Conservation (phyloP, 2,888 invertebrate species). For the Cephus runcator region DNA sequence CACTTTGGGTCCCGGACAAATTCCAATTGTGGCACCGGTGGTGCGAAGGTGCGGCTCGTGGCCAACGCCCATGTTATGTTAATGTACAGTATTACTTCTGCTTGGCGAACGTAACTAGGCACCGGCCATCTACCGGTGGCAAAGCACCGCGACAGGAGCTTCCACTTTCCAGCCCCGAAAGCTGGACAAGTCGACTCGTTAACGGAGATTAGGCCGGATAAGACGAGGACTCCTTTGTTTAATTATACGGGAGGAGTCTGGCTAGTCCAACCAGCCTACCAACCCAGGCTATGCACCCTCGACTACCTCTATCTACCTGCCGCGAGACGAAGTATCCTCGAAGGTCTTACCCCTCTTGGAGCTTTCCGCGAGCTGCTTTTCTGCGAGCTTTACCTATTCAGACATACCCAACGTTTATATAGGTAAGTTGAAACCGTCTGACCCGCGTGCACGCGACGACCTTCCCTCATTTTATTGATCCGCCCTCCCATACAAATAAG, state of each 20-base stretch:
- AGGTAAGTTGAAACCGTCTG: slow-evolving; percentile 49
- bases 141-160: slow-evolving; percentile 13
- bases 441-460: slow-evolving; percentile 58
- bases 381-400: not conserved
- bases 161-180: slow-evolving; percentile 25
- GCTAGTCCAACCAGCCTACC: not conserved
- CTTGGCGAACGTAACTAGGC: slow-evolving; percentile 8
- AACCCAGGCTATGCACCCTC: not conserved
- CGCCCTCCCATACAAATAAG: slow-evolving; percentile 59
- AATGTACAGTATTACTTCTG: slow-evolving; percentile 39
- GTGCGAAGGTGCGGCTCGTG: slow-evolving; percentile 41
- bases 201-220: slow-evolving; percentile 50
- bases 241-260: slow-evolving; percentile 39
- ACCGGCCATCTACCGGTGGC: not conserved
- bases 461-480: slow-evolving; percentile 64
- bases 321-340: not conserved
- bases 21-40: slow-evolving; percentile 37
- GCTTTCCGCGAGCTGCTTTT: not conserved
- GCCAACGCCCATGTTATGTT: slow-evolving; percentile 61
- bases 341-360: not conserved
- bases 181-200: slow-evolving; percentile 33
- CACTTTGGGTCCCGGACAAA: slow-evolving; percentile 44
- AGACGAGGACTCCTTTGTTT: slow-evolving; percentile 40
- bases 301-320: not conserved
- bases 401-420: not conserved